Base-by-base conservation (phyloP, 2,797 vertebrate species). In the Amblyraja radiata region DNA sequence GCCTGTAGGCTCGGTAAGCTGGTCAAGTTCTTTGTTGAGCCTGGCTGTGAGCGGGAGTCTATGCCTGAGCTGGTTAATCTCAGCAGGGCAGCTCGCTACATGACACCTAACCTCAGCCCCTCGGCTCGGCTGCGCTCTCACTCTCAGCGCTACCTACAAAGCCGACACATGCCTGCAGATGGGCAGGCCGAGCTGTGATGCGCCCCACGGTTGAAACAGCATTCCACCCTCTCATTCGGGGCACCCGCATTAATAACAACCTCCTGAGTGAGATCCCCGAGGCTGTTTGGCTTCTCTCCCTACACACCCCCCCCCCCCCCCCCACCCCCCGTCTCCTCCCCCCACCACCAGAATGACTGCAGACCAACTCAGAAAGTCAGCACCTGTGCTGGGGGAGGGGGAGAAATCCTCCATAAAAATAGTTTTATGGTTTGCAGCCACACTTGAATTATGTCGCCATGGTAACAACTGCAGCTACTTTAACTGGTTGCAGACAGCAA, bases 401-500 rank as follows among this genome's bases (percentile, higher is more conserved):
- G 10, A 68, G 84, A 88, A 68, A 88, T 65, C n/a, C n/a, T 36
- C n/a, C n/a, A 88, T 65, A n/a, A 65, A 65, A 68, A 88, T 88
- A 88, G 61, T 88, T 88, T 68, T 88, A 88, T 88, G 16, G n/a
- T 68, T 88, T 8, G 8, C 61, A 88, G 84, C n/a, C 61, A 68
- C 61, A 88, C 16, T 68, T 88, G 84, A 88, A 68, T 88, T 68
- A 88, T 68, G 84, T 88, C 10, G n/a, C 63, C n/a, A 32, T 88
- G 63, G 63, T 88, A 68, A 88, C 84, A 88, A 36, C 84, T 68
- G 61, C 84, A 88, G 84, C 61, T 88, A 88, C 16, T 68, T 88
- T 65, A 88, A 88, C 84, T 68, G 84, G 63, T 68, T 88, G 18
- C 84, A 63, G 84, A n/a, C 84, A 88, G 61, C 61, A 88, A 2